These are phyloP conservation scores for Fulmarus glacialis DNA, from an alignment of 2,113 vertebrate genomes.

Conservation along the genomic window DNA sequence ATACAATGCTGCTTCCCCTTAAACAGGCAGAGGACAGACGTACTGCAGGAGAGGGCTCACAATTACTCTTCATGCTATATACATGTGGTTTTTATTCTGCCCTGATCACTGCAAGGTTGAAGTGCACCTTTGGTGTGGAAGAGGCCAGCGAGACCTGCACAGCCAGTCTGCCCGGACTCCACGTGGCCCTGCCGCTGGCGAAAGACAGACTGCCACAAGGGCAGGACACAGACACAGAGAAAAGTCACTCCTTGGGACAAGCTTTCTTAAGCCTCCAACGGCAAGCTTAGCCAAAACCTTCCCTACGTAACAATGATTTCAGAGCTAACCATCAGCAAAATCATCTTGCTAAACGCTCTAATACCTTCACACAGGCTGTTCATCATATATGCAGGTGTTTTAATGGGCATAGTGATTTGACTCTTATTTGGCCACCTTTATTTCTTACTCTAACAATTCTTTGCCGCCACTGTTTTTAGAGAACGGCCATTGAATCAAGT, in stretches of 20 bases:
- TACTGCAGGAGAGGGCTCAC: not conserved
- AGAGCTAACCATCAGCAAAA: not conserved
- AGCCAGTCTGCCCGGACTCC: not conserved
- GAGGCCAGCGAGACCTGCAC: not conserved
- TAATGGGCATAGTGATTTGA: not conserved
- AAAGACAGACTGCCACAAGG: not conserved
- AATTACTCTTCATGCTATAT: not conserved
- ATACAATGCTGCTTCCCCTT: not conserved
- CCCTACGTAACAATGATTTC: not conserved
- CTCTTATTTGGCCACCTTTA: not conserved
- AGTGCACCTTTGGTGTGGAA: not conserved
- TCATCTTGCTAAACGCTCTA: not conserved
- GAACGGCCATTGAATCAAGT: not conserved
- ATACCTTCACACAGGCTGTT: not conserved
- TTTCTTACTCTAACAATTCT: not conserved
- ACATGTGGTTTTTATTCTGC: not conserved
- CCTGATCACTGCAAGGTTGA: not conserved
- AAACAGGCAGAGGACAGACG: not conserved
- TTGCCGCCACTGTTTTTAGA: not conserved
- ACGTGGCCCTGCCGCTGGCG: rapidly evolving
- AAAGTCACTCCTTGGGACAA: not conserved
- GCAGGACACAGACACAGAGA: not conserved
- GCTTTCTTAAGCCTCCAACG: not conserved
- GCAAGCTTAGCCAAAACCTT: not conserved
- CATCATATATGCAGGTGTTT: not conserved